Evolutionary conservation across 2,888 invertebrate genomes (phyloP).

Genomic region (Barypeithes pellucidus): DNA sequence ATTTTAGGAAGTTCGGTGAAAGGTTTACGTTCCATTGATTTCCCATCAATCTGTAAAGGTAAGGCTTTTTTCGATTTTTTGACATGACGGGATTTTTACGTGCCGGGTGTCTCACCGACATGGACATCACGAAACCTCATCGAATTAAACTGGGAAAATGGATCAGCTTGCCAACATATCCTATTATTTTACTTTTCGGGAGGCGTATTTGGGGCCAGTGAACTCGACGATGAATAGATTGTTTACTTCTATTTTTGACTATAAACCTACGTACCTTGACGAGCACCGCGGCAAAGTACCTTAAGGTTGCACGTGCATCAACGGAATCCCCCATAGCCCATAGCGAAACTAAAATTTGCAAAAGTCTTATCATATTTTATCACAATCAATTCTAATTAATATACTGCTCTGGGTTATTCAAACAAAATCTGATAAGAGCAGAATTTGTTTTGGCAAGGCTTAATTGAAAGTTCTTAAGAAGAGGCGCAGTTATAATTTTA

Average conservation of each 20-base stretch:
- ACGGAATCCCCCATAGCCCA: slow-evolving; percentile 60
- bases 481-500: neutral
- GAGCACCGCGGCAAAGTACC: too few species aligned
- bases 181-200: slow-evolving; percentile 47
- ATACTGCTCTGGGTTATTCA: neutral
- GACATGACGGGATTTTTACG: slow-evolving; percentile 55
- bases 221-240: slow-evolving; percentile 20
- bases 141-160: neutral
- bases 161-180: slow-evolving; percentile 3
- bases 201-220: slow-evolving; percentile 41
- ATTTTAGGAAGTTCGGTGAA: slow-evolving; percentile 27
- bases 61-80: slow-evolving; percentile 56
- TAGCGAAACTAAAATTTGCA: slow-evolving; percentile 28
- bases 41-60: slow-evolving; percentile 58
- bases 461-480: neutral
- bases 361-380: slow-evolving; percentile 37
- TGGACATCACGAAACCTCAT: slow-evolving; percentile 45
- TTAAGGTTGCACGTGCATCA: slow-evolving; percentile 44
- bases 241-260: slow-evolving; percentile 38
- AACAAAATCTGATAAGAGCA: slow-evolving; percentile 9
- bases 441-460: slow-evolving; percentile 6
- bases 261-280: too few species aligned
- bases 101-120: slow-evolving; percentile 59
- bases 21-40: slow-evolving; percentile 34
- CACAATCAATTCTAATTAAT: slow-evolving; percentile 3